phyloP scores from a whole-genome alignment of 2,797 vertebrate genomes.

The Sebastes kiyomatsui region DNA sequence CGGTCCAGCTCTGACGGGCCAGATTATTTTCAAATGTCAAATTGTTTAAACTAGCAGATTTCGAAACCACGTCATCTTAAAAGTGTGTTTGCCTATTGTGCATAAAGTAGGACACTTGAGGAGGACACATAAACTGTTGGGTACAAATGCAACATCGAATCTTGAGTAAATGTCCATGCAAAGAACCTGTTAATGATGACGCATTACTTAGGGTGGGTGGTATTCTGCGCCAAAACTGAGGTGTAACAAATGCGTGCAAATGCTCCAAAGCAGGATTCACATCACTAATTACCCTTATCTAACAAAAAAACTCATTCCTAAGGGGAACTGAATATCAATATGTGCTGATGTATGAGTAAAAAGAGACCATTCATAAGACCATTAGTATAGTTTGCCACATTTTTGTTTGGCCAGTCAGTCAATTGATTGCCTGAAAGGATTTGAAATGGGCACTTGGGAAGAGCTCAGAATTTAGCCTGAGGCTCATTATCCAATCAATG shows the following conservation, averaged over 20 bases:
- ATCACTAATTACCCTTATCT: conserved; percentile 29
- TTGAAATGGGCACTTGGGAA: conserved; percentile 20
- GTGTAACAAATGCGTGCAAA: conserved; percentile 34
- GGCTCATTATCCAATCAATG: conserved; percentile 48
- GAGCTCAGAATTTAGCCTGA: conserved; percentile 6
- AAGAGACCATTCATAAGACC: neutral
- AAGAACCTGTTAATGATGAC: conserved; percentile 20
- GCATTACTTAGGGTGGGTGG: neutral
- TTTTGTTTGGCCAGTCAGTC: conserved; percentile 12
- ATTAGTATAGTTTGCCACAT: neutral
- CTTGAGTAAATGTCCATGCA: conserved; percentile 10
- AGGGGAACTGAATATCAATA: conserved; percentile 11
- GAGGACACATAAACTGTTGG: neutral
- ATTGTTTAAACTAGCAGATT: conserved; percentile 32
- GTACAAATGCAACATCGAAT: neutral
- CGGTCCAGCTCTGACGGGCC: conserved; percentile 40
- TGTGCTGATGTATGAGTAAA: neutral
- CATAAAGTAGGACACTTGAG: conserved; percentile 27
- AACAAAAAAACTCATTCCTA: conserved; percentile 20
- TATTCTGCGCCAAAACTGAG: conserved; percentile 2
- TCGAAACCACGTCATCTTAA: neutral
- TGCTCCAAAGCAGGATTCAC: conserved; percentile 24
- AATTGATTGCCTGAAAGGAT: conserved; percentile 17
- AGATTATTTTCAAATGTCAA: conserved; percentile 51
- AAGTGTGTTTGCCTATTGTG: conserved; percentile 1